Base-by-base conservation (phyloP, 2,797 vertebrate genomes). In the Scarus forsteni region DNA sequence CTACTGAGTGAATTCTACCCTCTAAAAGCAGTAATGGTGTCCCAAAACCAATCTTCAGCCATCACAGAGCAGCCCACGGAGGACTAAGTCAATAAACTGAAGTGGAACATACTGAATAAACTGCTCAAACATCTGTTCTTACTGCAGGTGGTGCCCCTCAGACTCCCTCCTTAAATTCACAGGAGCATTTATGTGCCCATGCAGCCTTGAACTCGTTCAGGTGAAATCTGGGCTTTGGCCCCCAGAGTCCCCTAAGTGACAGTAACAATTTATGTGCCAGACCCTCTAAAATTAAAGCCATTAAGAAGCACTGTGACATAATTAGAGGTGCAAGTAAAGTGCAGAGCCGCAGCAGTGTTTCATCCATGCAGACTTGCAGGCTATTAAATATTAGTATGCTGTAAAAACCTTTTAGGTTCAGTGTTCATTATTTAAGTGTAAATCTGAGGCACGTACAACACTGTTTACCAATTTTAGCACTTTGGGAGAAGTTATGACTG, bases 221-320 rank as follows among this genome's bases (percentile, higher is more conserved):
- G 38, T 60, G 45, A 61, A 71, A 58, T 66, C 36, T 36, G 71
- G 16, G 36, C 39, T 66, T n/a, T 53, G 67, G 51, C 88, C 75
- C 79, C 74, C 80, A 80, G 79, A 80, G 71, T 78, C 80, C 80
- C 59, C 77, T 51, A 43, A 45, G 59, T 71, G 66, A 71, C 73
- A 73, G 74, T 12, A 19, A 55, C 49, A 62, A 57, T 75, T 59
- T 60, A 59, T 63, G 50, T 51, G 54, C 13, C 45, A 75, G 56
- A 81, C 54, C 65, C 56, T 63, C 69, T 73, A 59, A 84, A 82
- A 80, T 84, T 70, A 77, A 73, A 83, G 58, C n/a, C 56, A 80
- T 61, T 59, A 51, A 61, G 63, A 57, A 59, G 66, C 58, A 51
- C 35, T 59, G 51, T 63, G 66, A 50, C 55, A 72, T 64, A 34